These are phyloP conservation scores for Elanus axillaris DNA, from an alignment of 2,113 vertebrate species.

Conservation along the genomic window DNA sequence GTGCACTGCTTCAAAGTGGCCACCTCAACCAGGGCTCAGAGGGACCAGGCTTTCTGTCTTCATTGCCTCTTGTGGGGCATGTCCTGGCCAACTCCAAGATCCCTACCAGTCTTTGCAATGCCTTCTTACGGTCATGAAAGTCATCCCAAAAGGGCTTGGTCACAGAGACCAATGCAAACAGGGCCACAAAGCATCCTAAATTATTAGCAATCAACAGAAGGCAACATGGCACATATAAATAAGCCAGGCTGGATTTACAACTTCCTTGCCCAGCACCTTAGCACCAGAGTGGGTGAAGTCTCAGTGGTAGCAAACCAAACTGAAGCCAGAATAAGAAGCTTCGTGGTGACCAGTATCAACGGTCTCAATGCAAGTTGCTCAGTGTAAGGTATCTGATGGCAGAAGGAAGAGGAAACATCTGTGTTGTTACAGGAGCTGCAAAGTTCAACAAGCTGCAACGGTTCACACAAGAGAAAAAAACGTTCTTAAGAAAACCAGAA, in stretches of 20 bases:
- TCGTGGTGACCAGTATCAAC: rapidly evolving
- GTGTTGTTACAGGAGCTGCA: neutral
- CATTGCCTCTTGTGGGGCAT: neutral
- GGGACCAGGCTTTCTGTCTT: neutral
- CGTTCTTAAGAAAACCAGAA: neutral
- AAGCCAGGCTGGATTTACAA: neutral
- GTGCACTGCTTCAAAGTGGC: neutral
- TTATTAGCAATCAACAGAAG: neutral
- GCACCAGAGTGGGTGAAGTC: neutral
- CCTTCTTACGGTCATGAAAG: neutral
- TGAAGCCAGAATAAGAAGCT: neutral
- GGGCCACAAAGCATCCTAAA: neutral
- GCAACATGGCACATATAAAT: neutral
- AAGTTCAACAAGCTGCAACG: neutral
- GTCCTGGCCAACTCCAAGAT: neutral
- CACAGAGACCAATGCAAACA: neutral
- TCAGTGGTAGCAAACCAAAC: neutral
- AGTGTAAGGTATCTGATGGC: neutral
- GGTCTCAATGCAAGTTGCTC: rapidly evolving
- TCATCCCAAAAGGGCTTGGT: neutral
- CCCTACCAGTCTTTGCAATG: neutral
- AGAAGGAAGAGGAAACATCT: neutral
- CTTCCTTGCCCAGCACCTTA: neutral
- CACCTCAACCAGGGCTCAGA: neutral
- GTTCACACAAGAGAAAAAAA: neutral